Evolutionary conservation across 1,140 invertebrate species (phyloP).

Genomic region (Brachionus koreanus): DNA sequence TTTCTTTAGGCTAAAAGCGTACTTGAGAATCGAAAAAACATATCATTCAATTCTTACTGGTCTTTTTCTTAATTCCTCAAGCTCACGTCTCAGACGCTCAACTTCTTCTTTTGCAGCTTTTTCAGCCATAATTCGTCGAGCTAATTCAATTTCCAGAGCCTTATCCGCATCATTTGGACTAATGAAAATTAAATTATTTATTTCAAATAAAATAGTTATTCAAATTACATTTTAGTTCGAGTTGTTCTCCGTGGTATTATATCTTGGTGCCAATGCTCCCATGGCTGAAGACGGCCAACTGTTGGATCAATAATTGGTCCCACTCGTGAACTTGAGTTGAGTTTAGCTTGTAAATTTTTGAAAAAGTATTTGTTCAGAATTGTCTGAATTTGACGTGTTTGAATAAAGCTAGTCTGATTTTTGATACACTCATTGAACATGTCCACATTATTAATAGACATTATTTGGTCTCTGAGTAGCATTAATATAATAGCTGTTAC

Average conservation of each 20-base stretch:
- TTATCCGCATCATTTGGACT: not conserved
- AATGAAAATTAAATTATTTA: not conserved
- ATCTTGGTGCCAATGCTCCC: constrained; percentile 43
- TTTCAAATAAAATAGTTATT: not conserved
- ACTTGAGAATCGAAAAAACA: not conserved
- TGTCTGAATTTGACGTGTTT: constrained; percentile 40
- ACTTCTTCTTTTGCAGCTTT: not conserved
- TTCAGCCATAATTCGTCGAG: constrained; percentile 4
- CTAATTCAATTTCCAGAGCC: not conserved
- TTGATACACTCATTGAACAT: not conserved
- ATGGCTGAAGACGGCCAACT: constrained; percentile 35
- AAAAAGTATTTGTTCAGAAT: constrained; percentile 29
- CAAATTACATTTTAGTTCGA: not conserved
- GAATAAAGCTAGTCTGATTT: constrained; percentile 5
- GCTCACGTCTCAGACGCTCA: not conserved
- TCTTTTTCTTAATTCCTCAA: constrained; percentile 2
- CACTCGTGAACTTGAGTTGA: not conserved
- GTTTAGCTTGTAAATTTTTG: not conserved
- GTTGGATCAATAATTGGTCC: constrained; percentile 44
- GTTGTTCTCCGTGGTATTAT: constrained; percentile 6
- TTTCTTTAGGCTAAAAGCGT: not conserved
- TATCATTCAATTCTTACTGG: not conserved
- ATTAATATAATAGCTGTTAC: constrained; percentile 34
- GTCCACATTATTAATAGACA: not conserved
- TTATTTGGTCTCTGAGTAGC: constrained; percentile 1